Percentiles rank a stretch among this genome's conserved stretches.
phyloP scores from a whole-genome alignment of 2,113 vertebrate genomes.

The Uria aalge region DNA sequence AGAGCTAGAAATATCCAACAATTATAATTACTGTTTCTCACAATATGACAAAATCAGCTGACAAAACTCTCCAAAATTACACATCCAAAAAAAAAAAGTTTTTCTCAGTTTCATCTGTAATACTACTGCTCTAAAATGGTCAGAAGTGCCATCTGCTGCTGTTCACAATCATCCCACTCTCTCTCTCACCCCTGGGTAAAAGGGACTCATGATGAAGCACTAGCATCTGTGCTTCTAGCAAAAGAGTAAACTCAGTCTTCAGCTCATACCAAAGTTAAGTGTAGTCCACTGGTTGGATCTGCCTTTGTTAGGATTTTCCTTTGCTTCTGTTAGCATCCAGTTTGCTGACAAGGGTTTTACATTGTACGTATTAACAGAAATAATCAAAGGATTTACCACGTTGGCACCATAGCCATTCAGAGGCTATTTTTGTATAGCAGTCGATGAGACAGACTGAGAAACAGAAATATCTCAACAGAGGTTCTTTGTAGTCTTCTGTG shows the following conservation, averaged over 20 bases:
- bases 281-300: background rate
- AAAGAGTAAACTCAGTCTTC: background rate
- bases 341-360: background rate
- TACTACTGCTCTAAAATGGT: background rate
- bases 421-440: background rate
- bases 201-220: background rate
- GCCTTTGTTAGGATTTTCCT: background rate
- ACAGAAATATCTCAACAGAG: background rate
- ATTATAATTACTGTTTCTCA: background rate
- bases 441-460: background rate
- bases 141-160: conserved; percentile 39
- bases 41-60: background rate
- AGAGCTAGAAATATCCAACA: background rate
- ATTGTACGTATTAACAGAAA: background rate
- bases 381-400: background rate
- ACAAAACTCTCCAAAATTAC: background rate
- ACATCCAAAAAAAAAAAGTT: background rate
- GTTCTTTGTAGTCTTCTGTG: background rate
- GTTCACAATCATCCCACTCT: background rate
- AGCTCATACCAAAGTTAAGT: background rate
- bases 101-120: background rate
- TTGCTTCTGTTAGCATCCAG: background rate
- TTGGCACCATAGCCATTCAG: background rate
- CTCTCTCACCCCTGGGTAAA: background rate
- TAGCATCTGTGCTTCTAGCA: conserved; percentile 2